Conservation (phyloP, 1,140 invertebrate genomes). For the Bilobella aurantiaca region DNA sequence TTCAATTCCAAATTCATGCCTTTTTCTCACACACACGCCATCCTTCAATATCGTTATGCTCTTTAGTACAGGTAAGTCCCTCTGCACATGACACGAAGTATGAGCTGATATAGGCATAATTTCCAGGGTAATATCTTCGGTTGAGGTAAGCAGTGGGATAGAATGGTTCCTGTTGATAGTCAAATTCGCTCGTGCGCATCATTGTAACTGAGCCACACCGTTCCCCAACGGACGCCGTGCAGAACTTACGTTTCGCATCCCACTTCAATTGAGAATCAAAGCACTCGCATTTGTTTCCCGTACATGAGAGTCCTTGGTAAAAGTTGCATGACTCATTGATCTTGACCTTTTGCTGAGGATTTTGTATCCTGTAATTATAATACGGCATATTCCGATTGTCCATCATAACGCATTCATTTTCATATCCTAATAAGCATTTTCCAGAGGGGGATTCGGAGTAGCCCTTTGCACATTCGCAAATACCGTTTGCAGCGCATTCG, state of each 20-base stretch:
- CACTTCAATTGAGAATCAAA: neutral
- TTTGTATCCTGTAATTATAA: neutral
- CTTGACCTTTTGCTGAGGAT: neutral
- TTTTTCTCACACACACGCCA: neutral
- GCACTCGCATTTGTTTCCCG: neutral
- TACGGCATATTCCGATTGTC: neutral
- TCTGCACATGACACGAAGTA: neutral
- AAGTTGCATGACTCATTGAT: neutral
- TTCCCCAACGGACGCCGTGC: neutral
- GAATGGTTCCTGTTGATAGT: neutral
- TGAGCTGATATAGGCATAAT: neutral
- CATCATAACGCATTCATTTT: neutral
- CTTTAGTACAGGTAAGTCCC: neutral
- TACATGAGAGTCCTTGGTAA: neutral
- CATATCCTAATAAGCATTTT: neutral
- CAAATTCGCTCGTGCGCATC: neutral
- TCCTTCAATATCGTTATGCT: neutral
- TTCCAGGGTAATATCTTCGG: neutral
- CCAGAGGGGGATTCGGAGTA: neutral
- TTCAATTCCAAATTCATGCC: neutral
- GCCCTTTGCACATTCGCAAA: neutral
- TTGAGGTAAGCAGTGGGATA: neutral
- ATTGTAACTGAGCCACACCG: neutral
- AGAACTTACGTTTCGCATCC: neutral
- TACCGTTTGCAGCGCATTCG: neutral